Conservation (phyloP, 1,140 invertebrate species). For the Drosophila eugracilis region DNA sequence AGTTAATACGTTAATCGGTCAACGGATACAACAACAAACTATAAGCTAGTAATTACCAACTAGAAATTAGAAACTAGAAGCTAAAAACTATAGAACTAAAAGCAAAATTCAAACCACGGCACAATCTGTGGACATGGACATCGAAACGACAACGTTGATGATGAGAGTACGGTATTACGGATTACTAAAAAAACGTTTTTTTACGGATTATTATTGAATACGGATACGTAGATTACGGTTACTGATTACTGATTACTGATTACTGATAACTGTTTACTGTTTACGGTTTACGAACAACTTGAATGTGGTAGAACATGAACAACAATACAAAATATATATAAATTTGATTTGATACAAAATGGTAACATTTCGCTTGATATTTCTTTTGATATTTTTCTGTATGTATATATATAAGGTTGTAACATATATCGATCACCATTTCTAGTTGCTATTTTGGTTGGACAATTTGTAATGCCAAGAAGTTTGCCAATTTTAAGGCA, state of each 20-base stretch:
- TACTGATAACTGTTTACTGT: conserved; percentile 32
- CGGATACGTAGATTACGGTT: conserved; percentile 44
- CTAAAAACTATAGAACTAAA: conserved; percentile 56
- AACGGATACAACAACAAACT: conserved; percentile 71
- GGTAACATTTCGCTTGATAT: conserved; percentile 24
- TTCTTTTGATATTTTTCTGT: too few species aligned
- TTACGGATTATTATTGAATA: conserved; percentile 51
- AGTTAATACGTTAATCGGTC: conserved; percentile 49
- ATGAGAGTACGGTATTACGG: conserved; percentile 62
- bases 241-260: conserved; percentile 45
- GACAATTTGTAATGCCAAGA: conserved; percentile 71
- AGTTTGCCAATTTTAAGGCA: conserved; percentile 79
- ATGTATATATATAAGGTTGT: conserved; percentile 35
- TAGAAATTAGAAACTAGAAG: conserved; percentile 58
- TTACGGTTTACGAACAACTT: conserved; percentile 67
- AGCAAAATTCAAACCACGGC: conserved; percentile 53
- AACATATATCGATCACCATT: conserved; percentile 29
- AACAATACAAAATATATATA: conserved; percentile 71
- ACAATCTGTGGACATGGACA: conserved; percentile 67
- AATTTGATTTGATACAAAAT: conserved; percentile 50
- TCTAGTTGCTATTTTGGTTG: conserved; percentile 49
- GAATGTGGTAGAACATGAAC: conserved; percentile 72
- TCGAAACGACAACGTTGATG: conserved; percentile 75
- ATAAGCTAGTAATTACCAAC: conserved; percentile 52
- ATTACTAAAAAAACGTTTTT: conserved; percentile 42